Evolutionary conservation across 2,797 vertebrate species (phyloP), one percentile per base, ranked within the genome.

Genomic region (Petrocephalus schoutedeni): DNA sequence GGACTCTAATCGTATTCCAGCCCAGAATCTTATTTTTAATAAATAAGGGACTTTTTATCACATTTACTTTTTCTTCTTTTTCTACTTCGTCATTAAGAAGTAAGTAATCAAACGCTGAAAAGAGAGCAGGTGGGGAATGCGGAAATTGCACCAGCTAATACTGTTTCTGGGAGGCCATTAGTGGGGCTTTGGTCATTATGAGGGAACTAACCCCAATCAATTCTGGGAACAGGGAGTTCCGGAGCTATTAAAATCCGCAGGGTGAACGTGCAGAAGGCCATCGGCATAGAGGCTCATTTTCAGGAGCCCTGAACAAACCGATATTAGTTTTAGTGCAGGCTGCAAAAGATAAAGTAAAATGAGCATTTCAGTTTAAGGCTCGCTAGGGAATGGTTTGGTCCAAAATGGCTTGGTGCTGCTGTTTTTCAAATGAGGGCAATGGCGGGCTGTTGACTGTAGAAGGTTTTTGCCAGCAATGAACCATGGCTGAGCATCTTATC

Each of bases 241-340:
- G 16, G 54, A 61, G 56, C 53, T 58, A 77, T 87, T 87, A 87
- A 87, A 87, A 21, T 57, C 14, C 8, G 2, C n/a, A 32, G 32
- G 87, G 14, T 10, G n/a, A n/a, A 41, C n/a, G 6, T 36, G 54
- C 54, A 59, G n/a, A 84, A 83, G 77, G 77, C 58, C 87, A 36
- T 56, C 10, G 67, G 61, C 51, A 77, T 56, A 14, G 54, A 71
- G 87, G 71, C 41, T 74, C 16, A 28, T 77, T 88, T 86, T 6
- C 51, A 88, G 85, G 61, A 49, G 49, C 59, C 71, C 54, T 61
- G 19, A 74, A 36, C 19, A 58, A 80, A 86, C 53, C 56, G 64
- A 77, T 23, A 87, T 87, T 71, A 74, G 67, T 74, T 87, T 61
- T 74, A 61, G 23, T 87, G 86, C 57, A 71, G n/a, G n/a, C 59